phyloP scores from a whole-genome alignment of 2,113 vertebrate genomes.

The Chloebia gouldiae region DNA sequence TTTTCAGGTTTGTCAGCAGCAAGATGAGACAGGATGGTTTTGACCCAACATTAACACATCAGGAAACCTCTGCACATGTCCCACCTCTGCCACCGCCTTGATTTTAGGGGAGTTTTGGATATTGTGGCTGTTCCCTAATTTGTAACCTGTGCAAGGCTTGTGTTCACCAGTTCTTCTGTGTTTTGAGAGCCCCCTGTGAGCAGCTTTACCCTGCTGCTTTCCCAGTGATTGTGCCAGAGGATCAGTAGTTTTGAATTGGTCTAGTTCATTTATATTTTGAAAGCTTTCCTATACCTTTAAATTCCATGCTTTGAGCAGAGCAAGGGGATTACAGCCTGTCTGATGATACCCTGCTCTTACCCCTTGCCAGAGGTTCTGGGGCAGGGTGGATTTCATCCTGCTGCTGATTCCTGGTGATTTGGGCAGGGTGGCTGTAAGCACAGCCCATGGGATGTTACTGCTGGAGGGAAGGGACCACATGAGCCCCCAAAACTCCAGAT shows the following conservation, averaged over 20 bases:
- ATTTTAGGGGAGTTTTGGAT: neutral
- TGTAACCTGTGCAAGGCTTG: fast-evolving
- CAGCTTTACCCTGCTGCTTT: neutral
- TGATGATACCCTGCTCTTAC: neutral
- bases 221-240: neutral
- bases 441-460: neutral
- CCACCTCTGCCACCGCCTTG: neutral
- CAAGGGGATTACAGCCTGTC: neutral
- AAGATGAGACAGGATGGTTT: neutral
- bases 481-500: neutral
- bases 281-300: neutral
- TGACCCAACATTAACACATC: neutral
- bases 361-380: neutral
- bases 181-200: neutral
- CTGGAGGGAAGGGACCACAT: neutral
- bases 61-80: neutral
- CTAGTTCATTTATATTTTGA: neutral
- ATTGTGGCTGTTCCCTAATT: neutral
- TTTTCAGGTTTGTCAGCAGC: neutral
- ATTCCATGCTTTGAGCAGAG: neutral
- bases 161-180: neutral
- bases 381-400: neutral
- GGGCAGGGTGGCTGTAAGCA: neutral
- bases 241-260: neutral
- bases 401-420: neutral